These are phyloP conservation scores for Fragum sueziense DNA, from an alignment of 2,888 invertebrate genomes.

Conservation along the genomic window DNA sequence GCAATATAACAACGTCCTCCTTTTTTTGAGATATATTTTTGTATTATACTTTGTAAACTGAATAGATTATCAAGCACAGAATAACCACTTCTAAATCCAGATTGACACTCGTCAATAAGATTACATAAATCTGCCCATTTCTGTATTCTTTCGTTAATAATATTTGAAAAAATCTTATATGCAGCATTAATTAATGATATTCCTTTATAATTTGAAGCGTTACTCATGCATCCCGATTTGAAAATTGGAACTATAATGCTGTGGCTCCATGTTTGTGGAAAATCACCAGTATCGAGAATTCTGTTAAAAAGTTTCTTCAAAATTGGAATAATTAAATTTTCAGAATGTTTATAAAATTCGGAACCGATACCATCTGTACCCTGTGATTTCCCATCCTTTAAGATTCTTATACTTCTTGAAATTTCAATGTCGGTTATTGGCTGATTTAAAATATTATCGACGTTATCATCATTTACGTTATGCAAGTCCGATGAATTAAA, in stretches of 20 bases:
- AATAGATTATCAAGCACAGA: conserved; percentile 7
- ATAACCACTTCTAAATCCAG: conserved; percentile 8
- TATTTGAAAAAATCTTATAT: background rate
- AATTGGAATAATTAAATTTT: background rate
- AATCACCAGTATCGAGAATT: background rate
- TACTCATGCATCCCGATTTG: background rate
- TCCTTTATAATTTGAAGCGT: conserved; percentile 7
- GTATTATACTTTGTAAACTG: conserved; percentile 10
- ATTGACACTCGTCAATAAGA: background rate
- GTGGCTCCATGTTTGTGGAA: conserved; percentile 6
- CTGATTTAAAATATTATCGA: no score
- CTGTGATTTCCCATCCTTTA: conserved; percentile 10
- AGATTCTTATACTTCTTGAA: background rate
- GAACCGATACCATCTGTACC: conserved; percentile 16
- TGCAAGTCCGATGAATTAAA: no score
- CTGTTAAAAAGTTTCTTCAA: conserved; percentile 3
- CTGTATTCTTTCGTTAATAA: background rate
- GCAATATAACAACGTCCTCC: background rate
- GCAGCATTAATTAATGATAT: background rate
- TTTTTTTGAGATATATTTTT: background rate
- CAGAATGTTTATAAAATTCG: conserved; percentile 17
- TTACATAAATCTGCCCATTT: background rate
- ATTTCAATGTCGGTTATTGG: conserved; percentile 11
- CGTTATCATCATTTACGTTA: no score
- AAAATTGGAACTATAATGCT: background rate